These are phyloP conservation scores for Callaeas wilsoni DNA, from an alignment of 2,113 vertebrate species.

Conservation along the genomic window DNA sequence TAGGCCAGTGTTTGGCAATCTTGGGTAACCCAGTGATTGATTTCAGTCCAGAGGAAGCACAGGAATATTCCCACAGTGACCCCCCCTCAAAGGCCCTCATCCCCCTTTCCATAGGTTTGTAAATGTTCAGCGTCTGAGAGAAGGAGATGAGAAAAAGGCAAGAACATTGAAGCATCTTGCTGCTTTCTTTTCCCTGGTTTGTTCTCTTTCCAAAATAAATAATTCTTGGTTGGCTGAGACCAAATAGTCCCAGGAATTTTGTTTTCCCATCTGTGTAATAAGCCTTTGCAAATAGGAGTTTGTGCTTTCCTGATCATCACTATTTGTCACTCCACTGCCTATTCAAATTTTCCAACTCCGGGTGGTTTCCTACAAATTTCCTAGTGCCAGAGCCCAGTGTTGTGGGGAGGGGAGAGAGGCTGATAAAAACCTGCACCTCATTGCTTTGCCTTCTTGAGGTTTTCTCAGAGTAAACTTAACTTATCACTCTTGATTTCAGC, in stretches of 20 bases:
- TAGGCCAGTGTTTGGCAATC: neutral
- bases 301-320: neutral
- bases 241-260: constrained; percentile 11
- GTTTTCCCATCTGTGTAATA: constrained; percentile 21
- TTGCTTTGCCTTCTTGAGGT: neutral
- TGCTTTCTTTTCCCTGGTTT: neutral
- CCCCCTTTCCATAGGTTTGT: neutral
- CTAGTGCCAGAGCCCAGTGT: neutral
- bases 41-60: neutral
- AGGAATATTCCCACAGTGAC: neutral
- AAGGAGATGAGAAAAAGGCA: neutral
- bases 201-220: constrained; percentile 25
- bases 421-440: neutral
- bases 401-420: neutral
- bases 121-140: neutral
- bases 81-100: neutral
- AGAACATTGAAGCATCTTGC: neutral
- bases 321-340: neutral
- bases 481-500: neutral
- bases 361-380: neutral
- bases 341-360: neutral
- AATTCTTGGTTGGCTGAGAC: constrained; percentile 1
- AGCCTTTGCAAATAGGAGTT: neutral
- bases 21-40: neutral
- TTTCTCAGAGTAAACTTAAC: neutral